Evolutionary conservation across 2,888 invertebrate species (phyloP).

Genomic region (Eurytoma californica): DNA sequence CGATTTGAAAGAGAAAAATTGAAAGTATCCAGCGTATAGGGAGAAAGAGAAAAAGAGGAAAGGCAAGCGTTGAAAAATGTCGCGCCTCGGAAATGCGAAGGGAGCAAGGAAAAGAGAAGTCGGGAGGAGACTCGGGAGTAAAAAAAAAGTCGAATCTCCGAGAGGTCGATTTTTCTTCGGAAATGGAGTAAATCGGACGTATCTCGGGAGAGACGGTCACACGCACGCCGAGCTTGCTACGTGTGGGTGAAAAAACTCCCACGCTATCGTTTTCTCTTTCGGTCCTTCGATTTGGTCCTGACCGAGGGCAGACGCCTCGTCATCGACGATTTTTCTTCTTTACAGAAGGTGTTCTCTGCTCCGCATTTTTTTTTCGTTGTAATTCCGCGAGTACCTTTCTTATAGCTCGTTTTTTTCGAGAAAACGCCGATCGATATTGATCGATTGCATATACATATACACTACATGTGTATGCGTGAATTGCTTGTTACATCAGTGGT

Average conservation of each 20-base stretch:
- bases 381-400: no score
- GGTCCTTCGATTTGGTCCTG: conserved; percentile 22
- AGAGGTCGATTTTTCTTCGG: conserved; percentile 54
- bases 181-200: conserved; percentile 51
- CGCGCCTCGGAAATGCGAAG: conserved; percentile 8
- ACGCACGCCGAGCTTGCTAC: neutral
- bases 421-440: no score
- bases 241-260: conserved; percentile 18
- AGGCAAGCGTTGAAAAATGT: conserved; percentile 23
- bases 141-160: conserved; percentile 42
- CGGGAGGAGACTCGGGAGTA: neutral
- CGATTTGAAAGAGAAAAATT: conserved; percentile 46
- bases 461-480: no score
- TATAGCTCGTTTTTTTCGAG: no score
- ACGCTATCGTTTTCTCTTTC: conserved; percentile 39
- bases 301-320: conserved; percentile 49
- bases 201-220: conserved; percentile 38
- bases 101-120: neutral
- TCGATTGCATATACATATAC: no score
- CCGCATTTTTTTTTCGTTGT: no score
- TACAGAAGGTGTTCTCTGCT: conserved; percentile 19
- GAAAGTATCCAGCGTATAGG: conserved; percentile 25
- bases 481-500: no score
- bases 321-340: conserved; percentile 54
- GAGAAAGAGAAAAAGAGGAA: conserved; percentile 14